Percentiles rank a stretch among this genome's conserved stretches.
phyloP scores from a whole-genome alignment of 2,888 invertebrate species.

The Folsomia manolachei region DNA sequence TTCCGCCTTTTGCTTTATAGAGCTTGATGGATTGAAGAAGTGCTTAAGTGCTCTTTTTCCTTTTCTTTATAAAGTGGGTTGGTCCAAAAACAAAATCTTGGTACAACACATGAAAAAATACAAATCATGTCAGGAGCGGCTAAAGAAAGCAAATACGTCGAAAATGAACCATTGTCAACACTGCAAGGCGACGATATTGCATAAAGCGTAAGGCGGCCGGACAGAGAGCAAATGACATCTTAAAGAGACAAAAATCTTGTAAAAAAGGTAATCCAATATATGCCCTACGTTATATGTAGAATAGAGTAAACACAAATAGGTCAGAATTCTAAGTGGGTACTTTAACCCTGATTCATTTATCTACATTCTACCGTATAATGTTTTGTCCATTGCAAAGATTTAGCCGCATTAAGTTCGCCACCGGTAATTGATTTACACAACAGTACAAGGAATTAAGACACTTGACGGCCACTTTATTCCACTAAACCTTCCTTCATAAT shows the following conservation, averaged over 20 bases:
- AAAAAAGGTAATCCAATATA: neutral
- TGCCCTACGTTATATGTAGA: neutral
- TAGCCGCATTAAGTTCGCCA: no score
- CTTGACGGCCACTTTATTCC: neutral
- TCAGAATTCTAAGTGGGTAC: no score
- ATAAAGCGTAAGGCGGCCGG: neutral
- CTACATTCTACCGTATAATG: no score
- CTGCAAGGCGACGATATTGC: neutral
- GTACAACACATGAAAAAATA: no score
- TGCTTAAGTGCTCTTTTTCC: neutral
- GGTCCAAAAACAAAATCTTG: no score
- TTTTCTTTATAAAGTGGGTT: no score
- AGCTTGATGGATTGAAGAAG: neutral
- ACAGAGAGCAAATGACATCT: neutral
- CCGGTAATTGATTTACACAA: conserved; percentile 6
- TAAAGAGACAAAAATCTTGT: neutral
- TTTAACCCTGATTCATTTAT: neutral
- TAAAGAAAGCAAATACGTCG: neutral
- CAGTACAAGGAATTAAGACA: neutral
- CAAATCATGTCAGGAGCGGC: neutral
- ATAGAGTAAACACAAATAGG: neutral
- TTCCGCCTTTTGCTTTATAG: neutral
- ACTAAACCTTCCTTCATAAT: neutral
- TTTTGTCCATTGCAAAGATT: no score
- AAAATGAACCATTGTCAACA: neutral